Evolutionary conservation across 2,888 invertebrate species (phyloP).

Genomic region (Leptogaster cylindrica): DNA sequence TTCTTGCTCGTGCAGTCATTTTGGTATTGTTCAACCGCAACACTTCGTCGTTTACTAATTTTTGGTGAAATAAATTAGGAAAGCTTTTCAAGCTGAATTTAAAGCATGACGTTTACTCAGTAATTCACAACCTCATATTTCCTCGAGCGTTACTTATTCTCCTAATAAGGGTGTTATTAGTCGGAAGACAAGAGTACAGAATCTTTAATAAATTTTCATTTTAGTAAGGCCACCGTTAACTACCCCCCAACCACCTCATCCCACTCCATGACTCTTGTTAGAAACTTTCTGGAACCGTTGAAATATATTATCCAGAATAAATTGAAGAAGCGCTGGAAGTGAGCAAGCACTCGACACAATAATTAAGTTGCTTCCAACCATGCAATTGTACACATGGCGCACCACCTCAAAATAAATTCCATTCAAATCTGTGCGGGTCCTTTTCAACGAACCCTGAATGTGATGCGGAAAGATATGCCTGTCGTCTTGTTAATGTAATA

Average conservation of each 20-base stretch:
- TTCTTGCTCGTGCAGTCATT: neutral
- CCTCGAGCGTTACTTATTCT: slow-evolving; percentile 13
- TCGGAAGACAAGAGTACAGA: neutral
- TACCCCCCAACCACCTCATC: too few relatives aligned
- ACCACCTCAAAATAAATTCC: neutral
- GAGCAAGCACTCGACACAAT: slow-evolving; percentile 37
- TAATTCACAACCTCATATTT: too few relatives aligned
- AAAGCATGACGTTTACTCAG: too few relatives aligned
- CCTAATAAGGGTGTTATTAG: slow-evolving; percentile 32
- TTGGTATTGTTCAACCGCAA: neutral
- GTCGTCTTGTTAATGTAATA: neutral
- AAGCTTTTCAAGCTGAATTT: too few relatives aligned
- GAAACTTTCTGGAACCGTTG: slow-evolving; percentile 21
- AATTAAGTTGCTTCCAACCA: slow-evolving; percentile 35
- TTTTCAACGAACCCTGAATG: neutral
- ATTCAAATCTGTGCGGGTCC: too few relatives aligned
- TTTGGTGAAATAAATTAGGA: too few relatives aligned
- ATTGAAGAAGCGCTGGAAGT: slow-evolving; percentile 35
- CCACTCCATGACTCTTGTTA: too few relatives aligned
- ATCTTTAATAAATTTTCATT: slow-evolving; percentile 35
- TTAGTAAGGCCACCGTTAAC: slow-evolving; percentile 29
- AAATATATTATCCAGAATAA: slow-evolving; percentile 38
- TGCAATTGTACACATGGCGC: slow-evolving; percentile 25
- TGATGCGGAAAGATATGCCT: slow-evolving; percentile 2
- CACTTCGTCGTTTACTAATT: too few relatives aligned